phyloP scores from a whole-genome alignment of 2,113 vertebrate species.

The Crocuta crocuta region DNA sequence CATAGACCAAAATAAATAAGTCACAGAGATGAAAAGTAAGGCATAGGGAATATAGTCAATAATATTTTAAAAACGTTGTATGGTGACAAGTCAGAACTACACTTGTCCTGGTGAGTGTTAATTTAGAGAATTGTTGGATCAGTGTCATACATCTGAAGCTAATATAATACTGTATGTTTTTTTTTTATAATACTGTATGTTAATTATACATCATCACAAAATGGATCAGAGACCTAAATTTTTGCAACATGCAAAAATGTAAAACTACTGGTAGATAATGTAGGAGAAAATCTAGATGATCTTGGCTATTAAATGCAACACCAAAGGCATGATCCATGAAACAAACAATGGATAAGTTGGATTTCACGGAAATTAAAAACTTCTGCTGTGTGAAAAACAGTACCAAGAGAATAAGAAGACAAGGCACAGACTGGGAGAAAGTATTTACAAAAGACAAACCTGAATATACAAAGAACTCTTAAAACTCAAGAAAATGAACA shows the following conservation, averaged over 20 bases:
- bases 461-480: background rate
- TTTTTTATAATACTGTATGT: background rate
- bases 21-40: background rate
- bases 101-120: background rate
- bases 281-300: background rate
- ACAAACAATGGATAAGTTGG: background rate
- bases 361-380: background rate
- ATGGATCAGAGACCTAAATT: background rate
- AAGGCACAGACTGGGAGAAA: background rate
- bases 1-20: background rate
- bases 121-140: background rate
- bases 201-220: background rate
- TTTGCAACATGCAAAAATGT: background rate
- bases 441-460: background rate
- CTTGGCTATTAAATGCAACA: background rate
- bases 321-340: background rate
- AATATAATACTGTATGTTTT: background rate
- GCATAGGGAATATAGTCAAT: background rate
- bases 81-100: background rate
- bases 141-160: background rate
- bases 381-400: background rate
- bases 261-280: background rate
- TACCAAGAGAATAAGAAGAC: background rate
- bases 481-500: constrained; percentile 28
- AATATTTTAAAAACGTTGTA: background rate